Base-by-base conservation (phyloP, 2,797 vertebrate genomes). In the Ispidina lecontei region DNA sequence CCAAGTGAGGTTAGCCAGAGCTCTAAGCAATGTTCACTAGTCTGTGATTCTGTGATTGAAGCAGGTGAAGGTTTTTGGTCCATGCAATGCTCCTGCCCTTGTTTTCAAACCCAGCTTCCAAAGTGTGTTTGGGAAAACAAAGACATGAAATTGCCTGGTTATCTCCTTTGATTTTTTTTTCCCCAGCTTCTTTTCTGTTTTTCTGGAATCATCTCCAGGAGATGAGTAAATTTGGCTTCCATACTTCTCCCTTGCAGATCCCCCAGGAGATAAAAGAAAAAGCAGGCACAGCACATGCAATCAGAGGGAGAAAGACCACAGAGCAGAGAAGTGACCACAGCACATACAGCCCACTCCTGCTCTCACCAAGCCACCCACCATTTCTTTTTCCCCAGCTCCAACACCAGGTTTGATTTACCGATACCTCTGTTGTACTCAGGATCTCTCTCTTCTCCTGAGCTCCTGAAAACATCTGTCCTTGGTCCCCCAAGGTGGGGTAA, bases 291-390 rank as follows among this genome's bases (percentile, higher is more conserved):
- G 14, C 12, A 10, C 14, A 4, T 11, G 13, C 1, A 2, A 31
- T 43, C 39, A 49, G 60, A 75, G 39, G 31, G 23, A 62, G 73
- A 65, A 65, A 58, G 49, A 35, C 58, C 3, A 1, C 22, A n/a
- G 1, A 3, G 31, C 47, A 71, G 9, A 71, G 9, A 23, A 9
- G 39, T 12, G 12, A 23, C 52, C 54, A 44, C 1, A 6, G 60
- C 41, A 62, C 1, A 0, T 55, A 22, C 1, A 1, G 28, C 35
- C 1, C 0, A 12, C 43, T 67, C 43, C 39, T 1, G 1, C 60
- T n/a, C 37, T 63, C 29, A n/a, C 67, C 14, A 37, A 46, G 21
- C 8, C 43, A 35, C 22, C 13, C 39, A 35, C 54, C 8, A 2
- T 9, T 52, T 41, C 37, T 52, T 56, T 67, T 62, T 21, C 33